Evolutionary conservation across 1,140 invertebrate species (phyloP).

Genomic region (Drosophila lacteicornis): DNA sequence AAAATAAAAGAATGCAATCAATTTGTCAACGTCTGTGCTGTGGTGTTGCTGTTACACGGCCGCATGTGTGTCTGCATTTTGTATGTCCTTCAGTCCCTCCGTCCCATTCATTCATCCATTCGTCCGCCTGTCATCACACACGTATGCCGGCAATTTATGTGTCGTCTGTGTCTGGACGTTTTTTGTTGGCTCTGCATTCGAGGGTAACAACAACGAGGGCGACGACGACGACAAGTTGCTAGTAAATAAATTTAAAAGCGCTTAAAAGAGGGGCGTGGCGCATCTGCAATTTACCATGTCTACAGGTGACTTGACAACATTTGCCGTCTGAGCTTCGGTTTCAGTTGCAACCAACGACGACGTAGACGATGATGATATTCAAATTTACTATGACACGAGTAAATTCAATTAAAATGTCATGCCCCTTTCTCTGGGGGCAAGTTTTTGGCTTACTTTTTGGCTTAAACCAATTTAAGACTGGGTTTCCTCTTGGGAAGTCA

Average conservation of each 20-base stretch:
- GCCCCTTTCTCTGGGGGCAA: not conserved
- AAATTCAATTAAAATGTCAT: slow-evolving; percentile 80
- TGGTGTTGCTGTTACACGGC: slow-evolving; percentile 33
- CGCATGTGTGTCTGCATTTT: slow-evolving; percentile 25
- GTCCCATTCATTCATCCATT: slow-evolving; percentile 43
- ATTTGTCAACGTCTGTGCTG: slow-evolving; percentile 75
- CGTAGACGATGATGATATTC: slow-evolving; percentile 60
- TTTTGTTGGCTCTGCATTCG: slow-evolving; percentile 40
- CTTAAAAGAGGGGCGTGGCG: slow-evolving; percentile 55
- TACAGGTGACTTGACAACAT: slow-evolving; percentile 69
- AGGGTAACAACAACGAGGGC: slow-evolving; percentile 5
- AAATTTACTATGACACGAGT: slow-evolving; percentile 70
- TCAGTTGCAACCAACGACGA: slow-evolving; percentile 34
- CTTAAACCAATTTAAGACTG: slow-evolving; percentile 50
- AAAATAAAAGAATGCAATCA: slow-evolving; percentile 82
- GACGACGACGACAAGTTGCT: slow-evolving; percentile 29
- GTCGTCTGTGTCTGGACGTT: slow-evolving; percentile 53
- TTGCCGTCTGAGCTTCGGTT: slow-evolving; percentile 40
- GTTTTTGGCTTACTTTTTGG: slow-evolving; percentile 45
- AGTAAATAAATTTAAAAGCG: slow-evolving; percentile 82
- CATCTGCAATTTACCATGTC: slow-evolving; percentile 71
- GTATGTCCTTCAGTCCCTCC: not conserved
- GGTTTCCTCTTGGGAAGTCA: slow-evolving; percentile 2
- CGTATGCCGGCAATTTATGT: slow-evolving; percentile 79
- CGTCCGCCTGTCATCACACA: slow-evolving; percentile 73